Evolutionary conservation across 2,113 vertebrate genomes (phyloP).

Genomic region (Oncorhynchus nerka): DNA sequence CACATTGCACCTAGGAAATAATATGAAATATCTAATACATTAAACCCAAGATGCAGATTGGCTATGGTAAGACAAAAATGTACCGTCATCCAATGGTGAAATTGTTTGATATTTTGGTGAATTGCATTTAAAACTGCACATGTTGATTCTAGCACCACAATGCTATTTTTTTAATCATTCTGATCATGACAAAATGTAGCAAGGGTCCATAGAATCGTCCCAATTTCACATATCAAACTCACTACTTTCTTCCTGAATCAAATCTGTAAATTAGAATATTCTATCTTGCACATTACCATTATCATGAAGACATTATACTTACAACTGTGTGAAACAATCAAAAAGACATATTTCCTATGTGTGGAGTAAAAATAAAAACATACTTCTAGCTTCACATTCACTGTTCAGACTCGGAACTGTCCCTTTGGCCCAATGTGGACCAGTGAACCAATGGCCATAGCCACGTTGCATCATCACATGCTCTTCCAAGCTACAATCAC

Average conservation of each 20-base stretch:
- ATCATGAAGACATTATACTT: conserved; percentile 38
- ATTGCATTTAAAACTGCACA: not conserved
- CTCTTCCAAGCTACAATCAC: conserved; percentile 30
- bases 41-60: too few species aligned
- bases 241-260: not conserved
- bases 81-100: too few species aligned
- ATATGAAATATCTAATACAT: not conserved
- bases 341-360: not conserved
- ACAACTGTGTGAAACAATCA: conserved; percentile 46
- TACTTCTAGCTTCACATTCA: not conserved
- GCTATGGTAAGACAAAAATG: not conserved
- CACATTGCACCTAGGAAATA: not conserved
- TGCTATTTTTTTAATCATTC: too few species aligned
- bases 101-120: not conserved
- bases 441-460: conserved; percentile 13
- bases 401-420: not conserved
- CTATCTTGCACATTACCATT: not conserved
- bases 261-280: not conserved
- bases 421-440: not conserved
- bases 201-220: not conserved
- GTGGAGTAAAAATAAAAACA: not conserved
- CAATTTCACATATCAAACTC: not conserved
- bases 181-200: too few species aligned
- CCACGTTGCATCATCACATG: conserved; percentile 37
- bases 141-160: too few species aligned